Evolutionary conservation across 2,888 invertebrate genomes (phyloP), one percentile per base, ranked within the genome.

Genomic region (Julus scandinavius): DNA sequence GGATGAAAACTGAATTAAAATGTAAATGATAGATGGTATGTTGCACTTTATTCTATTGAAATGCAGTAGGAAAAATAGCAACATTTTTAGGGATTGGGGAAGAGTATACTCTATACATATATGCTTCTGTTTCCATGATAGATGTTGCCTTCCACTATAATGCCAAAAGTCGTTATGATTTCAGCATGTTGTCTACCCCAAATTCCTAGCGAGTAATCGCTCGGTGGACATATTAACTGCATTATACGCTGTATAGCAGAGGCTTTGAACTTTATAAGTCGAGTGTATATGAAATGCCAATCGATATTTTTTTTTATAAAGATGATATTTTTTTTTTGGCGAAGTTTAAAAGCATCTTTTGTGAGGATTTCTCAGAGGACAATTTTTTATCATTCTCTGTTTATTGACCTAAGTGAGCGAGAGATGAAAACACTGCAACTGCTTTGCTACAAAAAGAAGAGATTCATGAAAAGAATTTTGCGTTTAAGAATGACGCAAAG

Each of bases 171-270:
- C 72, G 72, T 29, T 72, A 72, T 29, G 72, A 72, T 72, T 72
- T 72, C 72, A 72, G 72, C 72, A 72, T 72, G 72, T 72, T 72
- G 20, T 72, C 72, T 72, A 72, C 72, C 72, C 72, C 11, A 72
- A 72, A 72, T 72, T 72, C 72, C 72, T 29, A 2, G 72, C n/a
- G 29, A 72, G 72, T 72, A 72, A 72, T 72, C 72, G 72, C 29
- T 29, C 72, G 72, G 72, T 72, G 72, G 72, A 72, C 72, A 72
- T 72, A 72, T 72, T 72, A 72, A 72, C 72, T 72, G 72, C 72
- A 72, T 72, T 72, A 72, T 17, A 72, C 20, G 63, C 63, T 72
- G 72, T 11, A 72, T 11, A 29, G 72, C 6, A 29, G 72, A 72
- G 29, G 72, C 72, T 72, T 72, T 72, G 72, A 72, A 72, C 72